phyloP scores from a whole-genome alignment of 2,113 vertebrate species.

The Lota lota region DNA sequence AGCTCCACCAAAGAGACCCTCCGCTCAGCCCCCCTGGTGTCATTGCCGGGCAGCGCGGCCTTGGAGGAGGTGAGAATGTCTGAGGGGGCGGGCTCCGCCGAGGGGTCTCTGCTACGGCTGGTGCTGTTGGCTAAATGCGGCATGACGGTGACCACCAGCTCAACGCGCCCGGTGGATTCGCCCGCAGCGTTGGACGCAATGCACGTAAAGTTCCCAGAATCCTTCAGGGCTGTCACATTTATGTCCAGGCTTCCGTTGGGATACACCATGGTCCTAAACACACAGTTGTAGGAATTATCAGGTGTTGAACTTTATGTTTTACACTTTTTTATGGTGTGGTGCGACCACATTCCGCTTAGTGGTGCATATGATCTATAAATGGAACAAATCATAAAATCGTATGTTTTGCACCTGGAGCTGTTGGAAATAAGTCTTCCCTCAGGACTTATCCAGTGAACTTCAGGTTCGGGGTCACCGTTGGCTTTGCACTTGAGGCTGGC shows the following conservation, averaged over 20 bases:
- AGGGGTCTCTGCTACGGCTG: conserved; percentile 80
- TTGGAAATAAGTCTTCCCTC: conserved; percentile 89
- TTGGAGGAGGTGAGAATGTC: conserved; percentile 90
- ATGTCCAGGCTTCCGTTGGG: conserved; percentile 90
- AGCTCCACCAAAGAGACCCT: conserved; percentile 82
- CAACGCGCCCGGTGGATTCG: conserved; percentile 85
- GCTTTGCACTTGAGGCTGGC: conserved; percentile 90
- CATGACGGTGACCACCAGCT: conserved; percentile 76
- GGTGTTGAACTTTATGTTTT: background rate
- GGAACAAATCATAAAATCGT: too few relatives aligned
- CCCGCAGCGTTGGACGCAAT: conserved; percentile 94
- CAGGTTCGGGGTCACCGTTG: conserved; percentile 90
- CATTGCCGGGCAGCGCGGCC: conserved; percentile 59
- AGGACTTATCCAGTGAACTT: conserved; percentile 89
- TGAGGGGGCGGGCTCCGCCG: conserved; percentile 74
- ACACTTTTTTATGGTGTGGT: too few relatives aligned
- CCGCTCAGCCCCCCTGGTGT: conserved; percentile 69
- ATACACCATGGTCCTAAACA: conserved; percentile 77
- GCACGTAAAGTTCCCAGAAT: conserved; percentile 87
- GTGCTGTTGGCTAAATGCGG: conserved; percentile 87
- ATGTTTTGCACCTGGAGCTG: conserved; percentile 59
- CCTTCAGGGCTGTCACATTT: conserved; percentile 65
- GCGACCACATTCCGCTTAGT: background rate
- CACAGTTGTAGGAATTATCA: background rate
- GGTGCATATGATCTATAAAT: background rate